A percentile compares a stretch with the other conserved stretches of the same genome.
Evolutionary conservation across 1,140 invertebrate species (phyloP).

Genomic region (Panagrolaimus sp.): DNA sequence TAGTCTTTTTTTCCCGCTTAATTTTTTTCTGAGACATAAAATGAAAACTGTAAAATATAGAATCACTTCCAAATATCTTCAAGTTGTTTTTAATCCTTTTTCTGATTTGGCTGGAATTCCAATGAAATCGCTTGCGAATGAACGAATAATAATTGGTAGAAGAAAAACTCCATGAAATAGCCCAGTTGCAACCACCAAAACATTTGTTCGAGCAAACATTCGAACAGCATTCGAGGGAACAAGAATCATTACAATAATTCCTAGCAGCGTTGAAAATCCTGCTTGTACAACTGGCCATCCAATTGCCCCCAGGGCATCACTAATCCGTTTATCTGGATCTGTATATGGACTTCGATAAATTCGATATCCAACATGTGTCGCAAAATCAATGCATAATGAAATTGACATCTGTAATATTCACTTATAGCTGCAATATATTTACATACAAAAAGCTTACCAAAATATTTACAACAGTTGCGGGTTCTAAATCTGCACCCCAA

Average conservation of each 20-base stretch:
- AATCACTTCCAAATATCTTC: too few relatives aligned
- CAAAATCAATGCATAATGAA: slow-evolving; percentile 57
- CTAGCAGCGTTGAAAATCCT: slow-evolving; percentile 52
- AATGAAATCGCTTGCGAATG: slow-evolving; percentile 43
- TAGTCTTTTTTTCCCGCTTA: too few relatives aligned
- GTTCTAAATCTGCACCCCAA: slow-evolving; percentile 55
- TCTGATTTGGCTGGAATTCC: not conserved
- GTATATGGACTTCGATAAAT: slow-evolving; percentile 43
- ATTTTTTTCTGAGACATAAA: too few relatives aligned
- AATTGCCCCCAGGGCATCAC: slow-evolving; percentile 54
- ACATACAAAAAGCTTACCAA: too few relatives aligned
- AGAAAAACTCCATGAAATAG: slow-evolving; percentile 55
- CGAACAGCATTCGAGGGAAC: slow-evolving; percentile 55
- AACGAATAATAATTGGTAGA: slow-evolving; percentile 54
- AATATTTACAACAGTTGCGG: slow-evolving; percentile 57
- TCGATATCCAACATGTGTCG: slow-evolving; percentile 56
- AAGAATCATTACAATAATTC: slow-evolving; percentile 46
- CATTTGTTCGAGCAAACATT: slow-evolving; percentile 54
- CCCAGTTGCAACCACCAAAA: slow-evolving; percentile 55
- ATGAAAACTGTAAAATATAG: too few relatives aligned
- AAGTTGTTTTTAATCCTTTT: too few relatives aligned
- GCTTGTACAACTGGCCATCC: slow-evolving; percentile 57
- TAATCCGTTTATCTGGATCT: slow-evolving; percentile 52
- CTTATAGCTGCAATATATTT: too few relatives aligned
- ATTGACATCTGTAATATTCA: slow-evolving; percentile 50